Evolutionary conservation across 2,797 vertebrate genomes (phyloP).

Genomic region (Florisuga fusca): DNA sequence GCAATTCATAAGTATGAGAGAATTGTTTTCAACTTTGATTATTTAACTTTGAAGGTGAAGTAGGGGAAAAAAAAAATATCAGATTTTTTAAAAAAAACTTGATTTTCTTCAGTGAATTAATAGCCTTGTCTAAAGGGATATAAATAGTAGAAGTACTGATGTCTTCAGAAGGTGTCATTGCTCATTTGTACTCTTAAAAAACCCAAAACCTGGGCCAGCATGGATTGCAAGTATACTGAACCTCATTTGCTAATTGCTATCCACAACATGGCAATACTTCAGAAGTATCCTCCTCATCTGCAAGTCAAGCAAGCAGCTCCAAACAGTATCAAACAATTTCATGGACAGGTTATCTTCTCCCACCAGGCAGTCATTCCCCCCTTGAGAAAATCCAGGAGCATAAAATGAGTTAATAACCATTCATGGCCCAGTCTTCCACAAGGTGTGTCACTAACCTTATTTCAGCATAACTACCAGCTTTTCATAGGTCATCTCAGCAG

Average conservation of each 20-base stretch:
- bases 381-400: not conserved
- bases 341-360: not conserved
- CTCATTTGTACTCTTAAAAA: not conserved
- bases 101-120: not conserved
- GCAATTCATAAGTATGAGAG: not conserved
- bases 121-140: not conserved
- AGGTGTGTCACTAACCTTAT: not conserved
- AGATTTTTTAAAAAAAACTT: not conserved
- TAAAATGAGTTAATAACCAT: not conserved
- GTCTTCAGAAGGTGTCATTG: not conserved
- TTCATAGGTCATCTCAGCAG: not conserved
- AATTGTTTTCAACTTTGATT: not conserved
- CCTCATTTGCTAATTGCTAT: not conserved
- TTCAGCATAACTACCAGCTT: not conserved
- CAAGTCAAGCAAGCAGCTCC: not conserved
- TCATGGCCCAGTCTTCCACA: not conserved
- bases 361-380: not conserved
- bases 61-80: not conserved
- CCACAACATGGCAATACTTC: not conserved
- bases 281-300: not conserved
- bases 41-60: not conserved
- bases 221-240: not conserved
- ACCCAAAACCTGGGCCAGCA: not conserved
- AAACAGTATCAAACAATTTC: not conserved
- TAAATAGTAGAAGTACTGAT: not conserved